Base-by-base conservation (phyloP, 2,888 invertebrate genomes). In the Lamproptera curius region DNA sequence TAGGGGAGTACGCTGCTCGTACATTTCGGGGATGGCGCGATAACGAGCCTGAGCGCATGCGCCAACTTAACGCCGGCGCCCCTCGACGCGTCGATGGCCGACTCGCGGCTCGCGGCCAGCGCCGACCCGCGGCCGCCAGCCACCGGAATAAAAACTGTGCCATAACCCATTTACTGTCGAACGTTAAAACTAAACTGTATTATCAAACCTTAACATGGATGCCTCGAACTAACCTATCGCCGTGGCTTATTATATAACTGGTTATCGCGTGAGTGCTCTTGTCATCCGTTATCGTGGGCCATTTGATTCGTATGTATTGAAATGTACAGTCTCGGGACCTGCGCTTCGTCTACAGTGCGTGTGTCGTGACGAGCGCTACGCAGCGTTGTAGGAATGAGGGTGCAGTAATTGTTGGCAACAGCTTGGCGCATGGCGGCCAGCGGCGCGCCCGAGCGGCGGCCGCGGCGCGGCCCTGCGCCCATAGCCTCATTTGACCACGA, bases 401-500 rank as follows among this genome's bases (percentile, higher is more conserved):
- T 50, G 53, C 39, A 51, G 43, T 57, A 43, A 54, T 50, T 51
- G 60, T 52, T 51, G 56, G 59, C 58, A 57, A 54, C 49, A 41
- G 54, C 56, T 55, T 54, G 58, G 55, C 59, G 58, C 55, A 57
- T 63, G 62, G 58, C 59, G 63, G 64, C 65, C 58, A 70, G 71
- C 64, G 70, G 70, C 63, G 73, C 59, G 61, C 59, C 70, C 59
- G 69, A 59, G 73, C 75, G 79, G 59, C 94, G 94, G 88, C 91
- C 92, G 89, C 93, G 95, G 82, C 93, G 95, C 89, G 96, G 96
- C 75, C 95, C 96, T 74, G 97, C 97, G 70, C 97, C 97, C 73
- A 94, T 97, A 83, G 97, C 97, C 76, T 97, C 96, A 68, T 95
- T 97, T 88, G 97, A 97, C 90, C 85, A 85, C 81, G 95, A 95